Percentiles rank a stretch among this genome's conserved stretches.
Evolutionary conservation across 2,888 invertebrate genomes (phyloP).

Genomic region (Dusona sp.): DNA sequence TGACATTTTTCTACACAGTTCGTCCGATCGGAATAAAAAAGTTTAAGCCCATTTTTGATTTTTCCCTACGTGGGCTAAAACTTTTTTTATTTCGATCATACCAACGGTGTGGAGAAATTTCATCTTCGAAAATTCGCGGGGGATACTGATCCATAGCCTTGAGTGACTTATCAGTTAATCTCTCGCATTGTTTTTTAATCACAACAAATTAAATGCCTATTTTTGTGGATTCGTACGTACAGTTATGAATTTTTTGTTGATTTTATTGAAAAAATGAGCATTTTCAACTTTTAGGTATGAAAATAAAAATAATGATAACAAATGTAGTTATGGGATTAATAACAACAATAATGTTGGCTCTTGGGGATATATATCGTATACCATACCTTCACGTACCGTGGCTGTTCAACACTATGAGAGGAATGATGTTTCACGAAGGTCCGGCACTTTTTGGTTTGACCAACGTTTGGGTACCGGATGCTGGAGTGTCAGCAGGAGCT

Average conservation of each 20-base stretch:
- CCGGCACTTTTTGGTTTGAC: conserved; percentile 74
- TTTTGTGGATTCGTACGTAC: background rate
- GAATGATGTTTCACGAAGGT: conserved; percentile 75
- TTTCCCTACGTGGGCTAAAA: too few relatives aligned
- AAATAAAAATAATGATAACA: conserved; percentile 73
- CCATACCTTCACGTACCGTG: conserved; percentile 79
- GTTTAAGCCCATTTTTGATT: too few relatives aligned
- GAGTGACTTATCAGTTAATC: too few relatives aligned
- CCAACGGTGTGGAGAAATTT: too few relatives aligned
- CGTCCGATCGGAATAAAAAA: too few relatives aligned
- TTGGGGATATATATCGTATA: conserved; percentile 73
- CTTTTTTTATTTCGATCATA: too few relatives aligned
- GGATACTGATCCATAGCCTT: too few relatives aligned
- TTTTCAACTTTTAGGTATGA: conserved; percentile 71
- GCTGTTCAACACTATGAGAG: conserved; percentile 77
- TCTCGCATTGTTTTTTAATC: background rate
- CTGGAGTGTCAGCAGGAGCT: conserved; percentile 71
- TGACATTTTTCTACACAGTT: too few relatives aligned
- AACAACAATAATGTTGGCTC: conserved; percentile 74
- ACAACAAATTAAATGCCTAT: background rate
- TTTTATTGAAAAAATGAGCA: background rate
- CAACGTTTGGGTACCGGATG: conserved; percentile 71
- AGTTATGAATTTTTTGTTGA: background rate
- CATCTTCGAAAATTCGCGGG: too few relatives aligned
- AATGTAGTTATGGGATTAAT: conserved; percentile 74